phyloP scores from a whole-genome alignment of 2,113 vertebrate genomes.

The Polypterus bichir region DNA sequence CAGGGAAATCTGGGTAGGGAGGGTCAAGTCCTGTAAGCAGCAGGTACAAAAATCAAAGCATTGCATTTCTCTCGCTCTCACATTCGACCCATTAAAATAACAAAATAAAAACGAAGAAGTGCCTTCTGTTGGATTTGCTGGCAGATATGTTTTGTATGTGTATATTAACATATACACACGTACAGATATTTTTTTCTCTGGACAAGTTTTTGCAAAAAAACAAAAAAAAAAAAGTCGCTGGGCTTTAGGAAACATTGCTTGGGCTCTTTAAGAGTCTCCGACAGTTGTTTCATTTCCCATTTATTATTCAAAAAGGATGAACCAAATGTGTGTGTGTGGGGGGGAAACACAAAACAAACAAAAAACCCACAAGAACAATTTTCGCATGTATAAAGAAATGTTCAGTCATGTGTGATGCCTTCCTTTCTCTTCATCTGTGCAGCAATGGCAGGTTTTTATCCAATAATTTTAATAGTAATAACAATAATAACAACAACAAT shows the following conservation, averaged over 20 bases:
- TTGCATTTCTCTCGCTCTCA: slow-evolving; percentile 9
- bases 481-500: slow-evolving; percentile 23
- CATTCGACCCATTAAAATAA: slow-evolving; percentile 22
- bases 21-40: too few species aligned
- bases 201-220: too few species aligned
- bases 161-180: too few species aligned
- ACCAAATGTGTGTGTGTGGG: too few species aligned
- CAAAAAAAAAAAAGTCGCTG: too few species aligned
- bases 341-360: too few species aligned
- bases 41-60: too few species aligned
- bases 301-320: too few species aligned
- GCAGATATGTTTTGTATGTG: slow-evolving; percentile 51
- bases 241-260: too few species aligned
- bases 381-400: slow-evolving; percentile 32
- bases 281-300: slow-evolving; percentile 14
- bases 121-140: slow-evolving; percentile 62
- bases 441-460: slow-evolving; percentile 49
- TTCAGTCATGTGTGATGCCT: not conserved
- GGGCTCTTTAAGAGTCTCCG: not conserved
- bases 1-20: too few species aligned
- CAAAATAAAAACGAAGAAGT: slow-evolving; percentile 47
- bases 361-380: too few species aligned
- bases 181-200: too few species aligned
- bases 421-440: slow-evolving; percentile 40
- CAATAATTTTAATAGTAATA: slow-evolving; percentile 19